These are phyloP conservation scores for Philereme transversata DNA, from an alignment of 2,888 invertebrate genomes.

Conservation along the genomic window DNA sequence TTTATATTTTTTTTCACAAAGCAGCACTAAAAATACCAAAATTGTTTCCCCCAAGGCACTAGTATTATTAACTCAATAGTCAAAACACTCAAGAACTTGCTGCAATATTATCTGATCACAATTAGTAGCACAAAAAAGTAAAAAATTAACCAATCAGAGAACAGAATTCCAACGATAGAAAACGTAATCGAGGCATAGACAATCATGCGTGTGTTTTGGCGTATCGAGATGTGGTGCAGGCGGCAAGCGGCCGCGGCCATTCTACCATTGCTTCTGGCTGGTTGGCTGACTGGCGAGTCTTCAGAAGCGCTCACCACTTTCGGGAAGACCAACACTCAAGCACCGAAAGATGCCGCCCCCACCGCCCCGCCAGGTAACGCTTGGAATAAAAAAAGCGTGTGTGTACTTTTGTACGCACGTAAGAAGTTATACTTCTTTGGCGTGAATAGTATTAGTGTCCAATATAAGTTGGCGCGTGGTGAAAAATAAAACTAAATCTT, in stretches of 20 bases:
- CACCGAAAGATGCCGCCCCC: slow-evolving; percentile 81
- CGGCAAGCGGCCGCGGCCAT: slow-evolving; percentile 66
- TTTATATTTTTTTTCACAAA: neutral
- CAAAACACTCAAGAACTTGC: slow-evolving; percentile 6
- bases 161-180: slow-evolving; percentile 9
- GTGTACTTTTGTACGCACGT: too few relatives aligned
- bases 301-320: slow-evolving; percentile 88
- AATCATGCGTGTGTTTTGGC: slow-evolving; percentile 67
- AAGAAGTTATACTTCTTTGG: too few relatives aligned
- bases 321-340: slow-evolving; percentile 86
- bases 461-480: too few relatives aligned
- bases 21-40: neutral
- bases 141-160: slow-evolving; percentile 15
- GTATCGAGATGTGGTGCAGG: slow-evolving; percentile 76
- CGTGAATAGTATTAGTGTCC: too few relatives aligned
- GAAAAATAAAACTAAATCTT: too few relatives aligned
- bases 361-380: slow-evolving; percentile 83
- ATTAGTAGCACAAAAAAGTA: slow-evolving; percentile 11
- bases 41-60: neutral
- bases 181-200: slow-evolving; percentile 33
- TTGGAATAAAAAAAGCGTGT: neutral
- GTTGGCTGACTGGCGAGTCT: slow-evolving; percentile 74
- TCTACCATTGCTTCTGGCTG: slow-evolving; percentile 64
- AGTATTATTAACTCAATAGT: neutral
- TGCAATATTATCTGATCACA: slow-evolving; percentile 13